Evolutionary conservation across 2,888 invertebrate genomes (phyloP).

Genomic region (Panopea generosa): DNA sequence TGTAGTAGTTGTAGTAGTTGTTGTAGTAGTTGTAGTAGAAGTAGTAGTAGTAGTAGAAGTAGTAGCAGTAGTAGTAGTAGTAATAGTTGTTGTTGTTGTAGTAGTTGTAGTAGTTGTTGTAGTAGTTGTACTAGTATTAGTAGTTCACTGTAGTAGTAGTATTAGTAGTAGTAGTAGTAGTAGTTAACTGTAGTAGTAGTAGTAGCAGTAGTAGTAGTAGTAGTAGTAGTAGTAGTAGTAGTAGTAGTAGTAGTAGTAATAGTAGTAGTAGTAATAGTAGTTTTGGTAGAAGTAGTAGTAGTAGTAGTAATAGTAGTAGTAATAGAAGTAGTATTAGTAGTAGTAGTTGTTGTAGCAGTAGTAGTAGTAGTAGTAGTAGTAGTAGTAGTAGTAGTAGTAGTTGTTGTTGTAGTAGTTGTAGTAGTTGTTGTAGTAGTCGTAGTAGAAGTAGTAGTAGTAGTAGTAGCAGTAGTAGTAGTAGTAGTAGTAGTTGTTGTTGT

Average conservation of each 20-base stretch:
- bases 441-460: no score
- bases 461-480: conserved; percentile 10
- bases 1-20: conserved; percentile 10
- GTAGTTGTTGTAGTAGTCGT: no score
- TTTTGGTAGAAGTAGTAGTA: no score
- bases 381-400: conserved; percentile 19
- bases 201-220: conserved; percentile 23
- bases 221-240: conserved; percentile 32
- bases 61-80: neutral
- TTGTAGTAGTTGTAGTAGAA: conserved; percentile 21
- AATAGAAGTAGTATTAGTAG: no score
- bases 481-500: conserved; percentile 4
- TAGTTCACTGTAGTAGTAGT: neutral
- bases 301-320: no score
- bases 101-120: neutral
- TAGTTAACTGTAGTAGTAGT: conserved; percentile 9
- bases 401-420: no score
- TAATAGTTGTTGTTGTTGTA: no score
- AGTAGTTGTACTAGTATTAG: conserved; percentile 16
- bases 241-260: conserved; percentile 21
- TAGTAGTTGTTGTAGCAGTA: no score
- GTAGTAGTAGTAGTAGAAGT: conserved; percentile 17
- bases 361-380: conserved; percentile 29
- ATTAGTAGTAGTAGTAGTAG: conserved; percentile 22
- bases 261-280: no score